Evolutionary conservation across 1,140 invertebrate genomes (phyloP).

Genomic region (Drosophila suzukii): DNA sequence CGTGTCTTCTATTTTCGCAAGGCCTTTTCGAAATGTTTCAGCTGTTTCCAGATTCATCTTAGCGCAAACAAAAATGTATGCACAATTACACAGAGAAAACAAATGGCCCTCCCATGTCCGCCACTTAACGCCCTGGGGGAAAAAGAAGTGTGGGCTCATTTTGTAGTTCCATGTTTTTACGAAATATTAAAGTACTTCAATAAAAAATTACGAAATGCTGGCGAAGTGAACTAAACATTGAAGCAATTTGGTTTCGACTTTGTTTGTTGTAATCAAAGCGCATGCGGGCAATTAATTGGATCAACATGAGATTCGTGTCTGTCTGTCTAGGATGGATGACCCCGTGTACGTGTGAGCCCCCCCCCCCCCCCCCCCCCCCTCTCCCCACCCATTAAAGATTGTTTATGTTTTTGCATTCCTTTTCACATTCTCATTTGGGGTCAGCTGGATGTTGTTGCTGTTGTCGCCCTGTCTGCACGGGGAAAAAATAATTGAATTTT

Average conservation of each 20-base stretch:
- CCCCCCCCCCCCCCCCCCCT: background rate
- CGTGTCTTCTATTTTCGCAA: slow-evolving; percentile 45
- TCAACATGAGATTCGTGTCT: slow-evolving; percentile 64
- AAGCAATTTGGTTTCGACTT: slow-evolving; percentile 40
- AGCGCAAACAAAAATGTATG: slow-evolving; percentile 46
- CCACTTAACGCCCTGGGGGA: slow-evolving; percentile 54
- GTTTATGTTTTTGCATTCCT: slow-evolving; percentile 61
- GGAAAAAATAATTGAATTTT: background rate
- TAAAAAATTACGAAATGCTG: slow-evolving; percentile 44
- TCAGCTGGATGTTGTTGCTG: slow-evolving; percentile 45
- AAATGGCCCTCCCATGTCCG: slow-evolving; percentile 35
- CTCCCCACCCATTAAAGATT: slow-evolving; percentile 13
- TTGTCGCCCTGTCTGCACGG: slow-evolving; percentile 18
- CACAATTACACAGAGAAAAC: slow-evolving; percentile 60
- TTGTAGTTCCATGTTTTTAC: slow-evolving; percentile 52
- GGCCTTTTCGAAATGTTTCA: slow-evolving; percentile 57
- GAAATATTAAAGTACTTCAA: slow-evolving; percentile 67
- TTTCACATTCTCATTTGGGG: slow-evolving; percentile 39
- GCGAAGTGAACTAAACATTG: slow-evolving; percentile 65
- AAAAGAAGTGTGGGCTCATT: slow-evolving; percentile 18
- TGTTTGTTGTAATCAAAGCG: slow-evolving; percentile 70
- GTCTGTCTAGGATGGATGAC: slow-evolving; percentile 29
- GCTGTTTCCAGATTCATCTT: slow-evolving; percentile 54
- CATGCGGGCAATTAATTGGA: slow-evolving; percentile 80
- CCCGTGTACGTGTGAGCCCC: slow-evolving; percentile 3